phyloP scores from a whole-genome alignment of 2,888 invertebrate species.

The Volucella inflata region DNA sequence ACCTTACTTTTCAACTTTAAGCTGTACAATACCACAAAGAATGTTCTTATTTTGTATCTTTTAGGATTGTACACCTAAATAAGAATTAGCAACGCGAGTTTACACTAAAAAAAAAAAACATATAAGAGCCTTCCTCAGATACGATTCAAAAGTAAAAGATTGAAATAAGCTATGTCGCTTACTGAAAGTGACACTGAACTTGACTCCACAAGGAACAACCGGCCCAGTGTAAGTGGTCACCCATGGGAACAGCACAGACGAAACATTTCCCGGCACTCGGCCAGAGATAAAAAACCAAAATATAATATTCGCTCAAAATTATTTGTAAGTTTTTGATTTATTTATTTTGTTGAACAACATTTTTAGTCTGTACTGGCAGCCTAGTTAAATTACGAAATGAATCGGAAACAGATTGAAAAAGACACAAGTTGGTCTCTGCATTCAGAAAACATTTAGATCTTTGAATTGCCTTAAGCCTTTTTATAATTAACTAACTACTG shows the following conservation, averaged over 20 bases:
- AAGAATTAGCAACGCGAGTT: background rate
- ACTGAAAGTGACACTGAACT: slow-evolving; percentile 69
- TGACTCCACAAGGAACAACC: slow-evolving; percentile 60
- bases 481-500: no score
- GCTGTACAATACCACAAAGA: background rate
- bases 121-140: no score
- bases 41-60: slow-evolving; percentile 26
- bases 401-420: no score
- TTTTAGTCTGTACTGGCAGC: no score
- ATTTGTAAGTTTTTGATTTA: slow-evolving; percentile 37
- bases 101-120: background rate
- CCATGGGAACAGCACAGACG: slow-evolving; percentile 57
- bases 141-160: no score
- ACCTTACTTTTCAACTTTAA: no score
- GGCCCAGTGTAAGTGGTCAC: slow-evolving; percentile 46
- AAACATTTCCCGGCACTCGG: slow-evolving; percentile 27
- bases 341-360: no score
- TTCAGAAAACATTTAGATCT: no score
- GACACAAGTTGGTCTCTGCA: no score
- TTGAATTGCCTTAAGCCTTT: no score
- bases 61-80: slow-evolving; percentile 20
- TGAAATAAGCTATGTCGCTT: slow-evolving; percentile 45
- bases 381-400: no score
- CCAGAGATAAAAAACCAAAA: slow-evolving; percentile 54
- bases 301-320: slow-evolving; percentile 35